Evolutionary conservation across 2,113 vertebrate species (phyloP), one percentile per base, ranked within the genome.

Genomic region (Perca schrenkii): DNA sequence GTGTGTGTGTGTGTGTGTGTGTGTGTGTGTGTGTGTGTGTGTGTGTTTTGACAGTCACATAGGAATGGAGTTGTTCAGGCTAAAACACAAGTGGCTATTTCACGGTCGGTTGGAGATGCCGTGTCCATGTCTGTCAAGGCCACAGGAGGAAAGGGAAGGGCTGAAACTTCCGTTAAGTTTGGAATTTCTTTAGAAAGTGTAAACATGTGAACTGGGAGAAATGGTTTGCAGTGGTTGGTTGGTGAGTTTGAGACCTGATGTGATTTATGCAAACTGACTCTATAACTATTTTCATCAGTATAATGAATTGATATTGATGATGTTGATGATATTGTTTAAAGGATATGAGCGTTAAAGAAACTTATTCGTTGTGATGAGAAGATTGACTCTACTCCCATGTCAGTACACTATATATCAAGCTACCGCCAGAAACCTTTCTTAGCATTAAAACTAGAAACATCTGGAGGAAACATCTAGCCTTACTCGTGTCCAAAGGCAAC

Each of bases 71-170:
- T 86, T 82, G 89, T 94, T 90, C 31, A 3, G 79, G 73, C 77
- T 89, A 83, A 94, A 94, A 89, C 82, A 90, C 84, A 84, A 91
- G 88, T 80, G 86, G 87, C 85, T 91, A 94, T 95, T 95, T 94
- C 92, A 94, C 79, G 90, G 87, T 85, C 77, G 81, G 77, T 43
- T 84, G 80, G 84, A 90, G 87, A 83, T 74, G 86, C 71, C 67
- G 53, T 90, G 90, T 92, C 86, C 76, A 13, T 78, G 91, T 86
- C 91, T 80, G 82, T 89, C 86, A 79, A 62, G 86, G 88, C 88
- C 82, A 76, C 70, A 13, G 54, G 71, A 73, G 58, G 75, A 78
- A 77, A 22, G 22, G 21, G 17, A 58, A n/a, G 31, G 16, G 21
- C 49, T 25, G 64, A 49, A 62, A 61, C 43, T 68, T 66, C 74